Evolutionary conservation across 2,113 vertebrate genomes (phyloP), one percentile per base, ranked within the genome.

Genomic region (Callospermophilus lateralis): DNA sequence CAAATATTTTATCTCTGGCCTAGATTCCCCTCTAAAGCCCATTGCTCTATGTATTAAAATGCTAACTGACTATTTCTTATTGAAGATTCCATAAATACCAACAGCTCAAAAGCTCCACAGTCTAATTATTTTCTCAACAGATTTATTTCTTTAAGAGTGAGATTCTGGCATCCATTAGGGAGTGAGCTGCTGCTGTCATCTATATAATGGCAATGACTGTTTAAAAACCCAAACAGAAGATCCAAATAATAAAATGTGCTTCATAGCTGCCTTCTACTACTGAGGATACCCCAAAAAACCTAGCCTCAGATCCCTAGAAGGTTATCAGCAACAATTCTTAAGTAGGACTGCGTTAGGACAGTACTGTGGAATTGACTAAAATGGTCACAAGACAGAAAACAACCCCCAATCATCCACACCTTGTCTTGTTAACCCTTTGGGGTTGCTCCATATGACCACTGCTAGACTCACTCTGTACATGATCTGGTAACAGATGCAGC

Each of bases 171-270:
- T 42, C 81, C 24, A n/a, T 0, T 4, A 79, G 16, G 20, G 28
- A 89, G 26, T 81, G 12, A 90, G 77, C 20, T 48, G 16, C 20
- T 48, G 16, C 3, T 76, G 90, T 88, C n/a, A 15, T 55, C 24
- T 28, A 26, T 30, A 28, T 37, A 34, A n/a, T 37, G 28, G 22
- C 34, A 67, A 3, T 28, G 30, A 8, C 45, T 81, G 32, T 51
- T 88, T 70, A 84, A 88, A 74, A 93, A 42, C 17, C 22, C 76
- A 80, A 45, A 68, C 32, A 85, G 37, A 85, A 93, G 45, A 65
- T 11, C 15, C 51, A 85, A 24, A 58, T 58, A 55, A 51, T 55
- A 8, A 79, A 73, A 28, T 68, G 26, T 28, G 34, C 9, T 28
- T 77, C 9, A 12, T 12, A 9, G n/a, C 11, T 70, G 39, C 26